Evolutionary conservation across 2,797 vertebrate genomes (phyloP).

Genomic region (Chelidonichthys spinosus): DNA sequence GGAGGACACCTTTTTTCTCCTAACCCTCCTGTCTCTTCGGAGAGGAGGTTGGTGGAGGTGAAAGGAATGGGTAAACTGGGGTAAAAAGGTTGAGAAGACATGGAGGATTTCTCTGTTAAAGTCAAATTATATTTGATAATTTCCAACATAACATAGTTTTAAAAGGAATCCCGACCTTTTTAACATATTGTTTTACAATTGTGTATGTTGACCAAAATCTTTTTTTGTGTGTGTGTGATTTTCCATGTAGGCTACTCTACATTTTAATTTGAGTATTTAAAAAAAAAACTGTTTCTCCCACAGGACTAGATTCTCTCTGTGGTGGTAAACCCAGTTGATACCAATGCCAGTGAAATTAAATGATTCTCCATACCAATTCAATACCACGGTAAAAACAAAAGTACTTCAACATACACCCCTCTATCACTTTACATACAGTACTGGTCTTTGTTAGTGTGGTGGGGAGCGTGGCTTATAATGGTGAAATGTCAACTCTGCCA

Average conservation of each 20-base stretch:
- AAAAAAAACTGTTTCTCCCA: neutral
- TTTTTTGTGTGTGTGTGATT: neutral
- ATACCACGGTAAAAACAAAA: no score
- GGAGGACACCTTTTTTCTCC: neutral
- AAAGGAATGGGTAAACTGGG: conserved; percentile 23
- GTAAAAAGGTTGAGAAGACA: conserved; percentile 24
- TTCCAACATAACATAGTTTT: neutral
- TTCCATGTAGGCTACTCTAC: neutral
- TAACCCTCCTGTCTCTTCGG: neutral
- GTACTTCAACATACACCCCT: neutral
- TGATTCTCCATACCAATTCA: neutral
- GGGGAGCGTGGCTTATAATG: no score
- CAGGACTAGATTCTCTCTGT: neutral
- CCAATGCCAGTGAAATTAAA: neutral
- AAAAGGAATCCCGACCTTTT: conserved; percentile 4
- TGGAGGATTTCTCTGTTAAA: neutral
- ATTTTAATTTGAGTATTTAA: neutral
- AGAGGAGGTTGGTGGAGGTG: conserved; percentile 27
- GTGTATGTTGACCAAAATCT: neutral
- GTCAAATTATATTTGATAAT: neutral
- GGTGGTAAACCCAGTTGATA: neutral
- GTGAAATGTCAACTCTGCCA: no score
- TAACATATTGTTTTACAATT: neutral
- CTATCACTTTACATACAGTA: neutral
- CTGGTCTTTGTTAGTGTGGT: no score